Percentiles rank a stretch among this genome's conserved stretches.
Evolutionary conservation across 2,113 vertebrate species (phyloP).

Genomic region (Apaloderma vittatum): DNA sequence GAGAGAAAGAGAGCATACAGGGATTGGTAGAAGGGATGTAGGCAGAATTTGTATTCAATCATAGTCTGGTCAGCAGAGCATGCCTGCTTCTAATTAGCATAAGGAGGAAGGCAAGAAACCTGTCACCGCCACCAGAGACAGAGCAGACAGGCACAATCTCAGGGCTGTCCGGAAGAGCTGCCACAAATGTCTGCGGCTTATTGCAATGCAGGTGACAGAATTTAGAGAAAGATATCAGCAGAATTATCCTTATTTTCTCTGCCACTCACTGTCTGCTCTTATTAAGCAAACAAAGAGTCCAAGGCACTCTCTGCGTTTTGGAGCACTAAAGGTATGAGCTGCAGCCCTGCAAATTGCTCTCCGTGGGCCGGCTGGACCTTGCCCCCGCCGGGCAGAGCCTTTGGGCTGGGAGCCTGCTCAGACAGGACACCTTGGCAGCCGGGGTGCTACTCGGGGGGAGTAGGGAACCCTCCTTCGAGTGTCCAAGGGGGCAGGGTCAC

Average conservation of each 20-base stretch:
- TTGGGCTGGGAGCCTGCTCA: accelerated
- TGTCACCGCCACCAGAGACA: background rate
- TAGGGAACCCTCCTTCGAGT: accelerated
- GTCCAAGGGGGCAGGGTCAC: accelerated
- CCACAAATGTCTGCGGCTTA: background rate
- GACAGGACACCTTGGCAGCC: accelerated
- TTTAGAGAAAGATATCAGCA: background rate
- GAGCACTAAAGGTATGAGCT: accelerated
- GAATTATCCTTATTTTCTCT: background rate
- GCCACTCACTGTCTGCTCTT: background rate
- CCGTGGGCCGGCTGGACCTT: accelerated
- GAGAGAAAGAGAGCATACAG: background rate
- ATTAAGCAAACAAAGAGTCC: background rate
- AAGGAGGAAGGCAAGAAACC: conserved; percentile 16
- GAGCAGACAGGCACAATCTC: background rate
- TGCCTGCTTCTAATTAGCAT: conserved; percentile 34
- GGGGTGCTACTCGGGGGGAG: background rate
- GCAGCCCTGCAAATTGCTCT: background rate
- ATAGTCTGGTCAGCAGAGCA: background rate
- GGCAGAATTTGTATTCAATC: conserved; percentile 44
- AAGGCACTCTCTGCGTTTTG: accelerated
- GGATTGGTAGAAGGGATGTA: background rate
- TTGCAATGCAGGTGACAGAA: background rate
- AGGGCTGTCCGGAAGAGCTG: background rate
- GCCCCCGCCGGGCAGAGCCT: accelerated